These are phyloP conservation scores for Ceraclea dissimilis DNA, from an alignment of 2,888 invertebrate species.

Conservation along the genomic window DNA sequence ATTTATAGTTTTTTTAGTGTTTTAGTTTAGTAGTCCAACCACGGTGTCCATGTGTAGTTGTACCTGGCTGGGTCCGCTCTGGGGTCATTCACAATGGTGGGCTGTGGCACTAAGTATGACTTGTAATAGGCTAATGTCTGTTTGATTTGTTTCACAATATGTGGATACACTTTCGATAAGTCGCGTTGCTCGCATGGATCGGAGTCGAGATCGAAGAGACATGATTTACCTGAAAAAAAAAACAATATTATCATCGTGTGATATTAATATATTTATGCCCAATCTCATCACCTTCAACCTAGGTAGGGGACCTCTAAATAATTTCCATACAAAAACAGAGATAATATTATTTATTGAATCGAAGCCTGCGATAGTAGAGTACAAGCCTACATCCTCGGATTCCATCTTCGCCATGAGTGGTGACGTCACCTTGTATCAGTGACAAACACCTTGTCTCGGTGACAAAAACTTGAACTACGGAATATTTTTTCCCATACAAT, in stretches of 20 bases:
- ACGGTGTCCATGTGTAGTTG: conserved; percentile 66
- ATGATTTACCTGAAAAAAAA: conserved; percentile 30
- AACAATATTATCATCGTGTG: neutral
- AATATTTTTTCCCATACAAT: too few species aligned
- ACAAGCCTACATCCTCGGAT: too few species aligned
- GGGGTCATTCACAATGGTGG: conserved; percentile 41
- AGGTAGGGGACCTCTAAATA: too few species aligned
- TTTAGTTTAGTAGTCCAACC: conserved; percentile 41
- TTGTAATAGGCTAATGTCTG: conserved; percentile 21
- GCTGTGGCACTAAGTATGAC: conserved; percentile 38
- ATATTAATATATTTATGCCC: too few species aligned
- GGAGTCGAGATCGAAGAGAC: conserved; percentile 41
- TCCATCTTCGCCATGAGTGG: too few species aligned
- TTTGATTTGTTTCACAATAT: conserved; percentile 22
- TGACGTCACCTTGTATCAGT: too few species aligned
- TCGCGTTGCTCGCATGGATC: conserved; percentile 45
- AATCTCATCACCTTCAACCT: neutral
- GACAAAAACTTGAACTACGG: too few species aligned
- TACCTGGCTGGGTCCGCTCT: conserved; percentile 62
- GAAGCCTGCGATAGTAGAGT: too few species aligned
- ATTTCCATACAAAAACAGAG: too few species aligned
- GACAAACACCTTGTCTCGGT: too few species aligned
- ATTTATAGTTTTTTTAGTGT: too few species aligned
- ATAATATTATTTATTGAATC: too few species aligned
- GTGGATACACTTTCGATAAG: conserved; percentile 21